A percentile compares a stretch with the other conserved stretches of the same genome.
phyloP scores from a whole-genome alignment of 2,113 vertebrate genomes.

The Triplophysa tibetana region DNA sequence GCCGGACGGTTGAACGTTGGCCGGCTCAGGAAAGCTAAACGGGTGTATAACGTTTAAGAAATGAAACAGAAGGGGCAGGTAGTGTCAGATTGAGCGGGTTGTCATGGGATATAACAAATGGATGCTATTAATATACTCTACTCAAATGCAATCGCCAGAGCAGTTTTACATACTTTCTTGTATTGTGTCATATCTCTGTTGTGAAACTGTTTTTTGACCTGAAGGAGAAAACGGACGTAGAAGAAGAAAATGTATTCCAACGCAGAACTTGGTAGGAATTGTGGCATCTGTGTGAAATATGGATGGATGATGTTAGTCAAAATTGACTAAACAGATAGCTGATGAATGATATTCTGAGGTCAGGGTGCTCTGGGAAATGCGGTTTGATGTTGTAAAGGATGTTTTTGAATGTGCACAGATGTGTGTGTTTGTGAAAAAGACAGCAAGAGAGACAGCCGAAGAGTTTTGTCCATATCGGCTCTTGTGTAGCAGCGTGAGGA shows the following conservation, averaged over 20 bases:
- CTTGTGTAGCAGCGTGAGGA: constrained; percentile 71
- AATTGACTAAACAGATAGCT: neutral
- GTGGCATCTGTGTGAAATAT: too few species aligned
- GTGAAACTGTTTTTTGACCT: too few species aligned
- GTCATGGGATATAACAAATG: constrained; percentile 37
- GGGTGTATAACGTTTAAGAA: neutral
- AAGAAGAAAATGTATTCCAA: neutral
- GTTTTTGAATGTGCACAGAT: constrained; percentile 67
- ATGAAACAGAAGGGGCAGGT: neutral
- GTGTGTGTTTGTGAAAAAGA: constrained; percentile 25
- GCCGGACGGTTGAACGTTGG: neutral
- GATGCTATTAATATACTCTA: neutral
- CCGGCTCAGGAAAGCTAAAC: neutral
- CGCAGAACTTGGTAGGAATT: neutral
- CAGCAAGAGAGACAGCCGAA: constrained; percentile 48
- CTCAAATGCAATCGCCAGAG: neutral
- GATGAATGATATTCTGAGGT: constrained; percentile 51
- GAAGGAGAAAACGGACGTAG: too few species aligned
- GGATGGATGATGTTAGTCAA: too few species aligned
- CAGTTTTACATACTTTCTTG: neutral
- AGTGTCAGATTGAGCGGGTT: neutral
- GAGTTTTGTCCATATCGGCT: constrained; percentile 72
- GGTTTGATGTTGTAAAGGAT: constrained; percentile 54
- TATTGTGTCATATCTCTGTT: too few species aligned
- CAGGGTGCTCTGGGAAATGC: constrained; percentile 56